A percentile compares a stretch with the other conserved stretches of the same genome.
Evolutionary conservation across 2,113 vertebrate genomes (phyloP).

Genomic region (Gavialis gangeticus): DNA sequence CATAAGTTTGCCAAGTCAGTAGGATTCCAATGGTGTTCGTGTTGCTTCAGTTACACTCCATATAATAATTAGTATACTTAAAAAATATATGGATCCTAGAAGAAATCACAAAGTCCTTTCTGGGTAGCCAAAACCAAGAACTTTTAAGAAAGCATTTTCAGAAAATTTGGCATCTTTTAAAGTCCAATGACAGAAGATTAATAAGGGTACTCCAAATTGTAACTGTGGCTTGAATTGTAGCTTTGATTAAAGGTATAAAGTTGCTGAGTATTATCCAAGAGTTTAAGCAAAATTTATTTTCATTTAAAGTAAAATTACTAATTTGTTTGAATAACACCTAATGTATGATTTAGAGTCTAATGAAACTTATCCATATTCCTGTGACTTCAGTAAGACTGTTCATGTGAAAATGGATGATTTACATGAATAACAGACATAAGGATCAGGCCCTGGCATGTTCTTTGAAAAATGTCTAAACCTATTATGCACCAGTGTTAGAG

Average conservation of each 20-base stretch:
- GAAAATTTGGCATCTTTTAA: background rate
- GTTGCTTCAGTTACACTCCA: background rate
- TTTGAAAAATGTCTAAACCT: background rate
- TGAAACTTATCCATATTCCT: background rate
- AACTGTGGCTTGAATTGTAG: background rate
- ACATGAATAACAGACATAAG: background rate
- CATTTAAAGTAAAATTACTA: background rate
- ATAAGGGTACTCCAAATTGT: background rate
- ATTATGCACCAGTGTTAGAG: background rate
- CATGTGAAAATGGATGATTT: background rate
- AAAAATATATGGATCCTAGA: background rate
- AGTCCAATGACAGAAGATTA: background rate
- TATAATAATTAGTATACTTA: conserved; percentile 22
- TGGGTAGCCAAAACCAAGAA: background rate
- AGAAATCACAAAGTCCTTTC: background rate
- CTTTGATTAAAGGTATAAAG: background rate
- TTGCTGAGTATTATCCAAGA: background rate
- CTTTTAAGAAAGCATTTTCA: background rate
- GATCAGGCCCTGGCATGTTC: background rate
- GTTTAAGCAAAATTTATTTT: background rate
- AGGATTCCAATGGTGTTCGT: background rate
- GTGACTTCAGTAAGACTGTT: background rate
- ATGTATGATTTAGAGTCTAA: background rate
- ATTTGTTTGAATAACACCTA: background rate
- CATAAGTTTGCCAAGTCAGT: background rate